Percentiles rank a stretch among this genome's conserved stretches.
phyloP scores from a whole-genome alignment of 1,140 invertebrate species.

The Rhagoletis pomonella region DNA sequence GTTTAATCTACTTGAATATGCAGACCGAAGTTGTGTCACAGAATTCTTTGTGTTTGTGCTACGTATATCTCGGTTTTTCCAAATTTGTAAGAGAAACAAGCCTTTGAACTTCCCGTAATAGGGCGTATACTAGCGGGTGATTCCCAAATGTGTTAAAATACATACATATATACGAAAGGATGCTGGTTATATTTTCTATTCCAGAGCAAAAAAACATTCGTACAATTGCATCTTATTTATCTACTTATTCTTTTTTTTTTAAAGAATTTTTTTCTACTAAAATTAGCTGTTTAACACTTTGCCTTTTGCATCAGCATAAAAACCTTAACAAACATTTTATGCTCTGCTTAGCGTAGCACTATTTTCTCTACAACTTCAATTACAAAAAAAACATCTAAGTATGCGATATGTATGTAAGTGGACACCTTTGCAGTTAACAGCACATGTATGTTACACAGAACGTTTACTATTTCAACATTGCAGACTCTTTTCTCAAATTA shows the following conservation, averaged over 20 bases:
- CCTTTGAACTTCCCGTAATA: too few relatives aligned
- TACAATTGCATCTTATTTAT: background rate
- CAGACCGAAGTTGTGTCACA: too few relatives aligned
- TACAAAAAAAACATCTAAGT: background rate
- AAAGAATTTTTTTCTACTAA: background rate
- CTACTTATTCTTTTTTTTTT: too few relatives aligned
- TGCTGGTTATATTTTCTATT: too few relatives aligned
- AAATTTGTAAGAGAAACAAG: too few relatives aligned
- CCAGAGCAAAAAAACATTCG: background rate
- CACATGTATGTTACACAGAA: background rate
- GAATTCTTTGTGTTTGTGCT: too few relatives aligned
- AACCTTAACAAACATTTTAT: slow-evolving; percentile 21
- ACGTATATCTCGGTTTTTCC: too few relatives aligned
- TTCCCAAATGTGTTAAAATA: too few relatives aligned
- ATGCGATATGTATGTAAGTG: background rate
- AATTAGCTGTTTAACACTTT: background rate
- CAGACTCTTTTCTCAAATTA: slow-evolving; percentile 25
- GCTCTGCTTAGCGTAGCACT: slow-evolving; percentile 50
- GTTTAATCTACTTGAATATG: too few relatives aligned
- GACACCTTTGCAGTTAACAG: slow-evolving; percentile 1
- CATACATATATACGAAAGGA: too few relatives aligned
- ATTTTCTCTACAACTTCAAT: background rate
- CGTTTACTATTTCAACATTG: slow-evolving; percentile 7
- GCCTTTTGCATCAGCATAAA: background rate
- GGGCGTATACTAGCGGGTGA: too few relatives aligned